phyloP scores from a whole-genome alignment of 2,113 vertebrate species.

The Lepidothrix coronata region DNA sequence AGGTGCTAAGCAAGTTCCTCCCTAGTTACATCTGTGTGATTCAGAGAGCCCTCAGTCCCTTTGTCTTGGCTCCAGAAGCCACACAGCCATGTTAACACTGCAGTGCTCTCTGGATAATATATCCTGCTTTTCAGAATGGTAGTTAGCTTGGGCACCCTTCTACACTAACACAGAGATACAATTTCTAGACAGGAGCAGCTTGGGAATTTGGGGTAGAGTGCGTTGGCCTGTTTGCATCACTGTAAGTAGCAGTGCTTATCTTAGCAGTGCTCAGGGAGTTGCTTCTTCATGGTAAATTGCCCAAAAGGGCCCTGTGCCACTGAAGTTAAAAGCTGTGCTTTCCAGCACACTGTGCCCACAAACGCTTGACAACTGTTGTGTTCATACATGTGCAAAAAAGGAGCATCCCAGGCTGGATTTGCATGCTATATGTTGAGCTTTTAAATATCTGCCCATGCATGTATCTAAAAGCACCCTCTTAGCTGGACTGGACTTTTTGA shows the following conservation, averaged over 20 bases:
- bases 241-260: neutral
- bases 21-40: neutral
- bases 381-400: neutral
- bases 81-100: neutral
- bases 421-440: neutral
- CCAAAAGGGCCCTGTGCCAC: neutral
- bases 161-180: neutral
- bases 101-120: neutral
- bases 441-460: neutral
- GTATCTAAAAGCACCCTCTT: neutral
- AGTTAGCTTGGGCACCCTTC: neutral
- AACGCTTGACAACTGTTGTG: neutral
- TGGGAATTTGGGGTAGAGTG: neutral
- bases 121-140: neutral
- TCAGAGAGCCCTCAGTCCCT: neutral
- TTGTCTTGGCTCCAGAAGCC: neutral
- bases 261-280: neutral
- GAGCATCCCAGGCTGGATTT: neutral
- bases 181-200: neutral
- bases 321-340: neutral
- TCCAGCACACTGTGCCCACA: neutral
- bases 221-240: neutral
- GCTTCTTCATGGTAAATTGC: neutral
- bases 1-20: slow-evolving; percentile 27
- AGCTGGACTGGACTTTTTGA: neutral